A percentile compares a stretch with the other conserved stretches of the same genome.
phyloP scores from a whole-genome alignment of 2,113 vertebrate species.

The Plecturocebus donacophilus region DNA sequence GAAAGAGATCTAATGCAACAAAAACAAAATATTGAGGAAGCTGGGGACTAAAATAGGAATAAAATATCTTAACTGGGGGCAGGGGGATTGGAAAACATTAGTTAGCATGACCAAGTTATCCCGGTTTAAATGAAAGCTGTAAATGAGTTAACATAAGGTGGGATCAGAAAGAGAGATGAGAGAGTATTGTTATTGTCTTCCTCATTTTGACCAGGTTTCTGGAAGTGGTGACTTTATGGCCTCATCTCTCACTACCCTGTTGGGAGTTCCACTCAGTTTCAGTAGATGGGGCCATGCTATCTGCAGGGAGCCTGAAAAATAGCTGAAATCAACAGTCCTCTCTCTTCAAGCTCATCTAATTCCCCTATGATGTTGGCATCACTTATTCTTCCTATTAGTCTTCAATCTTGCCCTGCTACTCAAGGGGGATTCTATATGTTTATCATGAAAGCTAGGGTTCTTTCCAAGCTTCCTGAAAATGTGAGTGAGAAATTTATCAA shows the following conservation, averaged over 20 bases:
- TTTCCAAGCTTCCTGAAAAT: constrained; percentile 13
- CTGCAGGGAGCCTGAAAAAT: neutral
- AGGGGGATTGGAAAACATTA: neutral
- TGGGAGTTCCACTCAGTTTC: neutral
- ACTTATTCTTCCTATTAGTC: neutral
- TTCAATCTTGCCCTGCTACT: neutral
- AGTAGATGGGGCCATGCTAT: neutral
- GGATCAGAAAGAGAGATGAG: neutral
- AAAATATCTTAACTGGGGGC: neutral
- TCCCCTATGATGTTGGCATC: neutral
- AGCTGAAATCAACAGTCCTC: neutral
- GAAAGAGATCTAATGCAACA: neutral
- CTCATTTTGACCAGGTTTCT: neutral
- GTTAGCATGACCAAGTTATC: neutral
- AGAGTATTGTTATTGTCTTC: neutral
- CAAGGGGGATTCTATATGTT: neutral
- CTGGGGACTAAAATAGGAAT: neutral
- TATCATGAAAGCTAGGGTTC: constrained; percentile 46
- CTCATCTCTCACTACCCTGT: neutral
- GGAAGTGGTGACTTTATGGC: no score
- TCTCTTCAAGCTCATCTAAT: neutral
- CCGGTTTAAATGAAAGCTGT: neutral
- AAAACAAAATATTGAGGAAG: neutral
- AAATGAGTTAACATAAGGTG: neutral
- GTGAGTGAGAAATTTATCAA: constrained; percentile 34